Evolutionary conservation across 1,140 invertebrate genomes (phyloP).

Genomic region (Agraylea sexmaculata): DNA sequence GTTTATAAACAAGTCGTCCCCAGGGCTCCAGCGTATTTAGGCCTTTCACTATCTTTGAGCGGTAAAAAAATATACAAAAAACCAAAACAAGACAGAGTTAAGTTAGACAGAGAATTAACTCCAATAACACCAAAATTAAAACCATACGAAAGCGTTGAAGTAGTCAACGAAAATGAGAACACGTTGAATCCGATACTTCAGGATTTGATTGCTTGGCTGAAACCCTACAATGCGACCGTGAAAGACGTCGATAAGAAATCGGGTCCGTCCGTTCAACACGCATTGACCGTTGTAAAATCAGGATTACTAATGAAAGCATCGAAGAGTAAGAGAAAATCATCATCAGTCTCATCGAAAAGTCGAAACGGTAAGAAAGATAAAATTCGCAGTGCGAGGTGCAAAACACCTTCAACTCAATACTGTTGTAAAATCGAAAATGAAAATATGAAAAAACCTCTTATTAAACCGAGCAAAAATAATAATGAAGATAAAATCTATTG

Average conservation of each 20-base stretch:
- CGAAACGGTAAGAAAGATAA: constrained; percentile 33
- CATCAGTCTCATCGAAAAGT: constrained; percentile 32
- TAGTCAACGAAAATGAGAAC: constrained; percentile 30
- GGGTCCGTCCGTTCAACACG: constrained; percentile 35
- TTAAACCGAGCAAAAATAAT: no score
- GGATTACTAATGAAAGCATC: constrained; percentile 29
- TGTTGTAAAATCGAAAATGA: constrained; percentile 11
- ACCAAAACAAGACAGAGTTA: constrained; percentile 23
- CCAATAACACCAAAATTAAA: constrained; percentile 23
- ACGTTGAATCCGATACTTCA: constrained; percentile 36
- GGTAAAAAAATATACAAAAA: constrained; percentile 46
- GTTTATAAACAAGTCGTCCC: constrained; percentile 61
- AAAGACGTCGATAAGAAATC: constrained; percentile 27
- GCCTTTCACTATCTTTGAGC: constrained; percentile 61
- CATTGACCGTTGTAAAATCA: constrained; percentile 36
- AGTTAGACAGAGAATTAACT: constrained; percentile 18
- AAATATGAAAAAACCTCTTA: no score
- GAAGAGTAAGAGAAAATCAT: constrained; percentile 39
- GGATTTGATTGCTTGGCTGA: constrained; percentile 37
- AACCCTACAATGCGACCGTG: constrained; percentile 28
- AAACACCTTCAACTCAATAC: constrained; percentile 5
- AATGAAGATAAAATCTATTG: constrained; percentile 19
- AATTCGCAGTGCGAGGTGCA: constrained; percentile 21
- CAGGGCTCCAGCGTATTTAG: constrained; percentile 72
- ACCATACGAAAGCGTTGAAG: constrained; percentile 22